phyloP scores from a whole-genome alignment of 2,888 invertebrate species.

The Marronus borbonicus region DNA sequence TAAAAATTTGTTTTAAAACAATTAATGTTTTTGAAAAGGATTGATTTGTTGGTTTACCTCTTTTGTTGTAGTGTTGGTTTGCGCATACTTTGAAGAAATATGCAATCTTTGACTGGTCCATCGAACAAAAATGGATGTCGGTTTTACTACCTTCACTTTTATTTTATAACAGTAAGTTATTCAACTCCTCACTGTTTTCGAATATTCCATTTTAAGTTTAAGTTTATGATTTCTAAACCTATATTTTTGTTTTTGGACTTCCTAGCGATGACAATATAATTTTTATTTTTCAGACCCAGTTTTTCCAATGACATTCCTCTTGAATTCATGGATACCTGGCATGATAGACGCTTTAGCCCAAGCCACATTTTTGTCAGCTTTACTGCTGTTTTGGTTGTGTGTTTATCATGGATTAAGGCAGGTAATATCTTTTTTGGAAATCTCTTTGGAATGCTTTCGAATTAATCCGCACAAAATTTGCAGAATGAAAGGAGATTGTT shows the following conservation, averaged over 20 bases:
- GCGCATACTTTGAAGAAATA: constrained; percentile 91
- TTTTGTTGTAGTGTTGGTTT: constrained; percentile 88
- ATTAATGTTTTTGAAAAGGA: not conserved
- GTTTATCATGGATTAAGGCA: constrained; percentile 95
- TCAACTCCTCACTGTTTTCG: too few relatives aligned
- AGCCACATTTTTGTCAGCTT: constrained; percentile 88
- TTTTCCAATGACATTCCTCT: constrained; percentile 91
- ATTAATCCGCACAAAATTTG: constrained; percentile 54
- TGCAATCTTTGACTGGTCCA: constrained; percentile 93
- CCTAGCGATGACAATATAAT: not conserved
- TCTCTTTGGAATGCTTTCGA: not conserved
- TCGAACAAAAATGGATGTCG: constrained; percentile 98
- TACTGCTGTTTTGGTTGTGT: constrained; percentile 95
- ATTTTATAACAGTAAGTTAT: constrained; percentile 89
- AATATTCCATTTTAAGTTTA: too few relatives aligned
- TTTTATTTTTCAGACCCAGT: constrained; percentile 84
- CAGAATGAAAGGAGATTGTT: constrained; percentile 90
- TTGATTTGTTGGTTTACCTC: not conserved
- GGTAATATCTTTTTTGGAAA: constrained; percentile 70
- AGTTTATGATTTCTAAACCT: too few relatives aligned
- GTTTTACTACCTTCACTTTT: constrained; percentile 88
- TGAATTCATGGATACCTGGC: constrained; percentile 93
- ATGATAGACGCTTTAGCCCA: constrained; percentile 93
- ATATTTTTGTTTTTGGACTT: too few relatives aligned
- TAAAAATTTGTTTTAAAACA: too few relatives aligned